Conservation (phyloP, 2,888 invertebrate species). For the Strigamia transsilvanica region DNA sequence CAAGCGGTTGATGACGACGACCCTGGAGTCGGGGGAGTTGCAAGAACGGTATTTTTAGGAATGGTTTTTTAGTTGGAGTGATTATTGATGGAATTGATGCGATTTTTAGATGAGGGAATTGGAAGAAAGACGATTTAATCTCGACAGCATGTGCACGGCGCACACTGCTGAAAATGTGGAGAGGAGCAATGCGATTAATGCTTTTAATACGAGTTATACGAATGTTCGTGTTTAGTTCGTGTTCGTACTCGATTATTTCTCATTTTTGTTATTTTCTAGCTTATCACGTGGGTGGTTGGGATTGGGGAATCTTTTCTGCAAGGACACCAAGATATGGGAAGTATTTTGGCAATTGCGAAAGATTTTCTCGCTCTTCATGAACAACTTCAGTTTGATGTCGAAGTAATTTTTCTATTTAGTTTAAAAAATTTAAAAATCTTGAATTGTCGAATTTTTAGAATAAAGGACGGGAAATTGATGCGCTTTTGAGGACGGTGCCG, state of each 20-base stretch:
- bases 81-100: not conserved
- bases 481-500: slow-evolving; percentile 72
- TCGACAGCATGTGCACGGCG: slow-evolving; percentile 72
- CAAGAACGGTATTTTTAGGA: slow-evolving; percentile 61
- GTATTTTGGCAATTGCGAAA: slow-evolving; percentile 71
- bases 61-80: not conserved
- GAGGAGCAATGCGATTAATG: slow-evolving; percentile 74
- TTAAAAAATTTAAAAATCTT: slow-evolving; percentile 18
- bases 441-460: slow-evolving; percentile 65
- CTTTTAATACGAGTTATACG: slow-evolving; percentile 75
- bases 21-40: slow-evolving; percentile 71
- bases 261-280: slow-evolving; percentile 58
- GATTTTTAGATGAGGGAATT: slow-evolving; percentile 72
- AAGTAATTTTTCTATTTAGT: slow-evolving; percentile 65
- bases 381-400: slow-evolving; percentile 76
- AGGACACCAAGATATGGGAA: slow-evolving; percentile 79
- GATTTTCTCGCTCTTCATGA: slow-evolving; percentile 79
- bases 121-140: slow-evolving; percentile 75
- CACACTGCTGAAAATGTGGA: slow-evolving; percentile 75
- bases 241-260: not conserved
- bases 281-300: slow-evolving; percentile 78
- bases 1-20: slow-evolving; percentile 72
- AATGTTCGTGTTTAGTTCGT: slow-evolving; percentile 64
- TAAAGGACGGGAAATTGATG: slow-evolving; percentile 75
- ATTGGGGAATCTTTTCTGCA: slow-evolving; percentile 78